Base-by-base conservation (phyloP, 2,113 vertebrate species). In the Scophthalmus maximus region DNA sequence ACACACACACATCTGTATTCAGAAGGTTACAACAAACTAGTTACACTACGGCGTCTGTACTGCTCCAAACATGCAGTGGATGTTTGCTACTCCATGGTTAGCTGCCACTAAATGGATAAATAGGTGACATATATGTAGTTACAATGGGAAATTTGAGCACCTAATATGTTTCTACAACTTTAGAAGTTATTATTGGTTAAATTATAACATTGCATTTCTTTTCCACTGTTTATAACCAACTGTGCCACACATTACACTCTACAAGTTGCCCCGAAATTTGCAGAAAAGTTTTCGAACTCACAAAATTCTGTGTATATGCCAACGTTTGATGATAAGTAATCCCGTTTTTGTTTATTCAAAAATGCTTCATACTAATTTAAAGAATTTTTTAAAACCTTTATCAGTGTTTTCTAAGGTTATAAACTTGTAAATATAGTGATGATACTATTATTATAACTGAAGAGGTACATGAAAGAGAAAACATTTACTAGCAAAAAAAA, bases 1-100 rank as follows among this genome's bases (percentile, higher is more conserved):
- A n/a, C 49, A 66, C 40, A 73, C 66, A 60, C 34, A 71, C 32
- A 65, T 79, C 73, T 75, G 75, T 83, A 51, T 66, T 79, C 59
- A 77, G 67, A 68, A 51, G 50, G 59, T 32, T 52, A 76, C 70
- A 57, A 56, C 71, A 76, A 75, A 69, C 56, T 72, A 65, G 30
- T 58, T 40, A 63, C 44, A 76, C 65, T 47, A 14, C 23, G 38
- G 34, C 15, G 51, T 12, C 22, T 30, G 4, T 30, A 6, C 42
- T 50, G 56, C 50, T 68, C 36, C 17, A 22, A 42, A 30, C 34
- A 65, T 29, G 36, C 7, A 14, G 27, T 15, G 29, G 8, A 11
- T 36, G 22, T 10, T 15, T 53, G 46, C 38, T 22, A 27, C 1
- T 15, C 8, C 49, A 40, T 22, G 22, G 7, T 26, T 25, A 22